These are phyloP conservation scores for Lepeophtheirus nordmannii DNA, from an alignment of 2,888 invertebrate genomes.

Conservation along the genomic window DNA sequence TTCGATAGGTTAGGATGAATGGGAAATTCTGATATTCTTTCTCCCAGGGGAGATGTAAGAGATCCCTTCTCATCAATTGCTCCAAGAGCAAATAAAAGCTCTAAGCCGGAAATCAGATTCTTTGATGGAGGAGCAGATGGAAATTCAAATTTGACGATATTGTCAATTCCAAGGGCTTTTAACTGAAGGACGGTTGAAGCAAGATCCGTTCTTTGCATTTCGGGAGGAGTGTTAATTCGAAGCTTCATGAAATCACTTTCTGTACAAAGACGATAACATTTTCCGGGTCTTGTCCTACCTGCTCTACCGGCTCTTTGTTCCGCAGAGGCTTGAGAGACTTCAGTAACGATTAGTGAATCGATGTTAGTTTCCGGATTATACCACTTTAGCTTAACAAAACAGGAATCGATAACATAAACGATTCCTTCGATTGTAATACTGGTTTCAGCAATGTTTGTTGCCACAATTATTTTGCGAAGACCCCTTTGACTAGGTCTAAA, in stretches of 20 bases:
- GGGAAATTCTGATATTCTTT: conserved; percentile 79
- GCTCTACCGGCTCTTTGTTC: conserved; percentile 80
- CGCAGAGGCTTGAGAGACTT: conserved; percentile 66
- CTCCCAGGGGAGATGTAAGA: conserved; percentile 60
- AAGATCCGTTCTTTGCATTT: conserved; percentile 78
- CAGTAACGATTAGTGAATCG: conserved; percentile 54
- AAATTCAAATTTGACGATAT: conserved; percentile 76
- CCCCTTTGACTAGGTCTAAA: conserved; percentile 51
- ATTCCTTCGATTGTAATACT: conserved; percentile 88
- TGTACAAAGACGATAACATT: conserved; percentile 35
- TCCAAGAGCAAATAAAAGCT: conserved; percentile 67
- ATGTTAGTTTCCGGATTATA: conserved; percentile 68
- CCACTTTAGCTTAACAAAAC: conserved; percentile 85
- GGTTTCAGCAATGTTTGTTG: conserved; percentile 93
- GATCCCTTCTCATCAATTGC: conserved; percentile 61
- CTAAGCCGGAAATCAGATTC: conserved; percentile 64
- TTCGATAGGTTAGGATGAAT: conserved; percentile 70
- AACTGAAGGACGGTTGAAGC: conserved; percentile 68
- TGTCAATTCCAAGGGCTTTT: conserved; percentile 84
- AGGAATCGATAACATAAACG: conserved; percentile 70
- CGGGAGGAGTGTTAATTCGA: conserved; percentile 59
- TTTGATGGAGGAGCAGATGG: conserved; percentile 81
- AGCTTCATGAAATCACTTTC: conserved; percentile 60
- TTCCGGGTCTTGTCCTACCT: conserved; percentile 65
- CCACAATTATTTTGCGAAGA: conserved; percentile 70